Conservation (phyloP, 2,888 invertebrate genomes). For the Andrena fulva region DNA sequence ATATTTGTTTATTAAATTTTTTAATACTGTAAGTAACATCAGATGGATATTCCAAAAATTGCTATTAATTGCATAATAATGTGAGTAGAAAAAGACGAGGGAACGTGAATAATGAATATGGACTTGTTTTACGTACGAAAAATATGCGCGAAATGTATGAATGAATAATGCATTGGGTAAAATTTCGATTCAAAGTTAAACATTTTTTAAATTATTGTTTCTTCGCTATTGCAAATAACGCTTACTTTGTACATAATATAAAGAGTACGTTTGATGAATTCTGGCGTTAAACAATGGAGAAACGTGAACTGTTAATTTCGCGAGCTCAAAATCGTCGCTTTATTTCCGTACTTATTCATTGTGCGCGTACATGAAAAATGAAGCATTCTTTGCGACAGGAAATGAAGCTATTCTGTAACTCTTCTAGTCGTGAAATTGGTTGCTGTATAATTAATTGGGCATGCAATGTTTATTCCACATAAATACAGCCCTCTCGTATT, state of each 20-base stretch:
- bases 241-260: background rate
- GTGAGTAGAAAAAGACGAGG: too few relatives aligned
- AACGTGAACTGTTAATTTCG: conserved; percentile 18
- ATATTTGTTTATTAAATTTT: too few relatives aligned
- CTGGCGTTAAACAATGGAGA: background rate
- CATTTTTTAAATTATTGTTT: background rate
- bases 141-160: too few relatives aligned
- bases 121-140: too few relatives aligned
- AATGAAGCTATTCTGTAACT: conserved; percentile 16
- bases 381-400: background rate
- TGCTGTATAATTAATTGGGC: conserved; percentile 7
- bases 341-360: background rate
- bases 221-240: background rate
- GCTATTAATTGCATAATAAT: too few relatives aligned
- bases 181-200: background rate
- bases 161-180: too few relatives aligned
- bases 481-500: background rate
- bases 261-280: conserved; percentile 6
- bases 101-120: too few relatives aligned
- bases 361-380: conserved; percentile 12
- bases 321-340: conserved; percentile 29
- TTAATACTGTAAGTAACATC: too few relatives aligned
- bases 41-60: too few relatives aligned
- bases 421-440: conserved; percentile 2
- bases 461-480: background rate